Evolutionary conservation across 2,113 vertebrate genomes (phyloP).

Genomic region (Chaetura pelagica): DNA sequence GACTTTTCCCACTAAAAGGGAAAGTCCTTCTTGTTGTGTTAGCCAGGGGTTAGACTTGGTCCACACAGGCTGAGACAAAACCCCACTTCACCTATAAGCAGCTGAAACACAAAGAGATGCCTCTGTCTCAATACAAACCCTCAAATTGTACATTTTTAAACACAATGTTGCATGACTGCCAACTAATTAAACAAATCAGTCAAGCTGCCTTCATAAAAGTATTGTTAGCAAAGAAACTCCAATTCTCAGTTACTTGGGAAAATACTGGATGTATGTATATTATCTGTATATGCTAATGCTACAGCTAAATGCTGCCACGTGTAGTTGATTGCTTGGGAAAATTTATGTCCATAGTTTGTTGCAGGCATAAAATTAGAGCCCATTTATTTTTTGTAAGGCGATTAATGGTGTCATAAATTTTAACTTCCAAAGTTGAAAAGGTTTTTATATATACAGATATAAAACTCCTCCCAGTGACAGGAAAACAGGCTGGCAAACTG

Average conservation of each 20-base stretch:
- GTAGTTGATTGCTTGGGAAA: not conserved
- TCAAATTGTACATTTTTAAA: not conserved
- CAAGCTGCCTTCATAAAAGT: not conserved
- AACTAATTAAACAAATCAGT: slow-evolving; percentile 9
- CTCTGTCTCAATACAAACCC: not conserved
- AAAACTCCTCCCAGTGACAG: not conserved
- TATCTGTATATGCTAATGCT: not conserved
- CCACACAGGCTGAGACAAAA: not conserved
- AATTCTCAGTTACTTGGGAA: not conserved
- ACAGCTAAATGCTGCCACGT: not conserved
- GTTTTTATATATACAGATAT: not conserved
- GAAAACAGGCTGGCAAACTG: not conserved
- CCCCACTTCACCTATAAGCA: not conserved
- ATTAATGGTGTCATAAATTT: not conserved
- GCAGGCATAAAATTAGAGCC: not conserved
- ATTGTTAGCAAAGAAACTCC: not conserved
- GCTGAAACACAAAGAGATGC: not conserved
- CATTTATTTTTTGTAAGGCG: not conserved
- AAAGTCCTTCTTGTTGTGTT: not conserved
- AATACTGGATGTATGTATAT: not conserved
- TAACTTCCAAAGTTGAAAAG: not conserved
- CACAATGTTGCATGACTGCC: not conserved
- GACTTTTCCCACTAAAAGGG: not conserved
- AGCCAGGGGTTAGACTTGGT: not conserved
- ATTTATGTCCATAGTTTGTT: not conserved